Evolutionary conservation across 2,113 vertebrate species (phyloP).

Genomic region (Azemiops feae): DNA sequence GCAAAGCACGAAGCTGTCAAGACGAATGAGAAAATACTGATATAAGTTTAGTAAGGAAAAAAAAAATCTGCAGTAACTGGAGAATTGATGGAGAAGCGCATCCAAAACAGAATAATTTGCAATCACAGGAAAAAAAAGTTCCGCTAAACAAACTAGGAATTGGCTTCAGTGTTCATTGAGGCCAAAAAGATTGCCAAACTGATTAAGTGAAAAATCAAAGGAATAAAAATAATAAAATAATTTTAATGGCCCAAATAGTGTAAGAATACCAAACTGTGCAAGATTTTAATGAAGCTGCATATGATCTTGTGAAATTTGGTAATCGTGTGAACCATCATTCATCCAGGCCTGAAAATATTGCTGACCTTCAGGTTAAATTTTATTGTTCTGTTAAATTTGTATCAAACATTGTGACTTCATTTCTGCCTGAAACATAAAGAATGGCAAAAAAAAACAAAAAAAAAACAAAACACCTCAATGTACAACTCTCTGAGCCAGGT

Average conservation of each 20-base stretch:
- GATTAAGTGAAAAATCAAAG: background rate
- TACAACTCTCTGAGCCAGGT: background rate
- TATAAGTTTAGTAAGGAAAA: background rate
- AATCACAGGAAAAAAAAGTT: too few species aligned
- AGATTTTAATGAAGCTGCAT: background rate
- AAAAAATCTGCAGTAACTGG: background rate
- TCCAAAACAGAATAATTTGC: background rate
- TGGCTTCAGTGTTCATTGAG: background rate
- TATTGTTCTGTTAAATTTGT: background rate
- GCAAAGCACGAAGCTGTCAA: background rate
- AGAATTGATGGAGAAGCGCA: too few species aligned
- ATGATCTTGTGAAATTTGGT: background rate
- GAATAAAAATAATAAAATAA: background rate
- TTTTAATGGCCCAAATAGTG: background rate
- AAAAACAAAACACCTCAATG: too few species aligned
- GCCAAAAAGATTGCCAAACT: background rate
- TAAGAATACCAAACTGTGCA: background rate
- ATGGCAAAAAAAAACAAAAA: background rate
- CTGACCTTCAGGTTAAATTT: background rate
- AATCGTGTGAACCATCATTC: background rate
- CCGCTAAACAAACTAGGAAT: background rate
- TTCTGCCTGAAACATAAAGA: background rate
- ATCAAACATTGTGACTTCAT: background rate
- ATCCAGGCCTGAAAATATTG: background rate
- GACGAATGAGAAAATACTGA: background rate